Conservation (phyloP, 2,113 vertebrate species). For the Engystomops pustulosus region DNA sequence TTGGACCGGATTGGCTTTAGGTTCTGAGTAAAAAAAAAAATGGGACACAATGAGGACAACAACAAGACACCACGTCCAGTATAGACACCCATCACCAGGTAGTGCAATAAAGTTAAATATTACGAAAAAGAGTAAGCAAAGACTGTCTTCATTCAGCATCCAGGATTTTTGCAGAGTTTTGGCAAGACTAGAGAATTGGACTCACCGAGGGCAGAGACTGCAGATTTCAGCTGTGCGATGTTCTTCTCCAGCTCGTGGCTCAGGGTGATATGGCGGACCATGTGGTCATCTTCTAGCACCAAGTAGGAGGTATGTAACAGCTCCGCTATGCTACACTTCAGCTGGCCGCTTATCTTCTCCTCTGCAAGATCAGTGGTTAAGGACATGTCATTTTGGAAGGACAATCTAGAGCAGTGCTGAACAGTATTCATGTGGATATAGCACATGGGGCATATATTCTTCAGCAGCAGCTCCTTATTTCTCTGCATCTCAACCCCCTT, state of each 20-base stretch:
- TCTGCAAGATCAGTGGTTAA: slow-evolving; percentile 57
- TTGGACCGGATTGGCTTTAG: slow-evolving; percentile 73
- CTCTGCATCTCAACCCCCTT: no score
- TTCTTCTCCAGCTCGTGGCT: slow-evolving; percentile 80
- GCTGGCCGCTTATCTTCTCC: slow-evolving; percentile 72
- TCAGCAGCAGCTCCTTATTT: no score
- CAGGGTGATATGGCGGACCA: slow-evolving; percentile 74
- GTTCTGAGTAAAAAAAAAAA: slow-evolving; percentile 66
- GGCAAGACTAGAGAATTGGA: no score
- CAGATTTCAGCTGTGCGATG: slow-evolving; percentile 74
- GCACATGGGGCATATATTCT: no score
- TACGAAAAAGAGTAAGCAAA: no score
- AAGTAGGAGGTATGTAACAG: slow-evolving; percentile 85
- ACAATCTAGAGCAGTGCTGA: background rate
- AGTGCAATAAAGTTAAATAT: no score
- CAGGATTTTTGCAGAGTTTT: no score
- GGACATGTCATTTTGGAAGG: background rate
- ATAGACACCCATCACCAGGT: no score
- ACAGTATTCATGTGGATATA: no score
- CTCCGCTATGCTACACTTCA: slow-evolving; percentile 83
- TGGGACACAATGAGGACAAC: no score
- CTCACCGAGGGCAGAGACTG: slow-evolving; percentile 77
- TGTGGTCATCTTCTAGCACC: slow-evolving; percentile 80
- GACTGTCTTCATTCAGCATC: no score
- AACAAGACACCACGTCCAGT: no score